Evolutionary conservation across 2,113 vertebrate genomes (phyloP).

Genomic region (Calidris pugnax): DNA sequence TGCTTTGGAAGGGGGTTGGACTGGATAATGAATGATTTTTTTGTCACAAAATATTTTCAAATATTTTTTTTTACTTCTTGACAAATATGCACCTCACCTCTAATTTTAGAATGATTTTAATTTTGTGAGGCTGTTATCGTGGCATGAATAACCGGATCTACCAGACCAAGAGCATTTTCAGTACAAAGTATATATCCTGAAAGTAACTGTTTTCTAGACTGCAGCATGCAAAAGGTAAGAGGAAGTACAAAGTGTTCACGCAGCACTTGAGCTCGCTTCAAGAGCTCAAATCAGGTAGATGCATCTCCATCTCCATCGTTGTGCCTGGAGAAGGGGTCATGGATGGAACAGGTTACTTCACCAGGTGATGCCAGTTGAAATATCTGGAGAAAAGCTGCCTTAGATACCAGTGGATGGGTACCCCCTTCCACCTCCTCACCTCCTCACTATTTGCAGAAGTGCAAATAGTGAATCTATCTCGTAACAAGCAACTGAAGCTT

Average conservation of each 20-base stretch:
- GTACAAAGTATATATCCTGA: neutral
- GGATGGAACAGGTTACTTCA: neutral
- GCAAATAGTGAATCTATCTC: neutral
- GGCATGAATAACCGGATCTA: neutral
- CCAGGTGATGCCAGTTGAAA: neutral
- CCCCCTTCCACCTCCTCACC: neutral
- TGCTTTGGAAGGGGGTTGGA: neutral
- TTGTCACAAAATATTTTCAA: neutral
- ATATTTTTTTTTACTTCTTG: neutral
- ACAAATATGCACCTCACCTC: neutral
- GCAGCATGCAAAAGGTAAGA: neutral
- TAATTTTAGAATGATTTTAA: neutral
- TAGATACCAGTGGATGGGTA: accelerated
- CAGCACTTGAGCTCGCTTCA: neutral
- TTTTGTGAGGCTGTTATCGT: neutral
- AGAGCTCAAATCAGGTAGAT: neutral
- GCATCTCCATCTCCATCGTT: accelerated
- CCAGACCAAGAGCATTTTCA: neutral
- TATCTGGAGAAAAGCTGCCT: neutral
- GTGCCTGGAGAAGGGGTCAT: neutral
- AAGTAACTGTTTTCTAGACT: neutral
- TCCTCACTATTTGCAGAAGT: neutral
- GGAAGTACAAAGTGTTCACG: neutral
- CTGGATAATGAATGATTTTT: neutral
- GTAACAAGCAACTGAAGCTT: neutral